phyloP scores from a whole-genome alignment of 2,113 vertebrate genomes.

The Xiphophorus maculatus region DNA sequence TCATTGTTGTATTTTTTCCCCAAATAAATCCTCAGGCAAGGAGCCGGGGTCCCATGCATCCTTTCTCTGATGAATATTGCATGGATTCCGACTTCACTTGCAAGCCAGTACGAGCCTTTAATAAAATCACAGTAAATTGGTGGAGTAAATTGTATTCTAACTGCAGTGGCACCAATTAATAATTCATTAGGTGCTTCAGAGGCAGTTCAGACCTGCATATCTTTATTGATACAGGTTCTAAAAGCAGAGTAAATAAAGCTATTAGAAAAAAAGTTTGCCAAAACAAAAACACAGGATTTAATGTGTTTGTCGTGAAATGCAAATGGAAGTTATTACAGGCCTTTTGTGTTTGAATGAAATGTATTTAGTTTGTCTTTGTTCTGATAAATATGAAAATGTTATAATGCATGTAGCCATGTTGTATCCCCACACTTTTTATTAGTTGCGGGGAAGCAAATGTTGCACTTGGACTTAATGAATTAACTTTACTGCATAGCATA shows the following conservation, averaged over 20 bases:
- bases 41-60: conserved; percentile 55
- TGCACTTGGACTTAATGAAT: not conserved
- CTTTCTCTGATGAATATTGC: conserved; percentile 75
- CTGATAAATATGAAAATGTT: not conserved
- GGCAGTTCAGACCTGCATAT: conserved; percentile 62
- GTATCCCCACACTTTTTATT: conserved; percentile 6
- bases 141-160: conserved; percentile 75
- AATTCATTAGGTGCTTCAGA: conserved; percentile 77
- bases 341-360: conserved; percentile 32
- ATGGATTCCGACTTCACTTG: conserved; percentile 67
- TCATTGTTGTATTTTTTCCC: conserved; percentile 56
- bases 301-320: conserved; percentile 69
- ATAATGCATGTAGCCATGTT: conserved; percentile 38
- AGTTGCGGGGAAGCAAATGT: conserved; percentile 7
- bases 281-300: conserved; percentile 61
- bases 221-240: conserved; percentile 63
- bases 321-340: conserved; percentile 59
- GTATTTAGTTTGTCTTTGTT: conserved; percentile 38
- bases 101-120: conserved; percentile 56
- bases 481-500: not conserved
- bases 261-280: conserved; percentile 57
- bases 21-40: conserved; percentile 67
- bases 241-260: conserved; percentile 64
- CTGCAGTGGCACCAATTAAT: conserved; percentile 74
- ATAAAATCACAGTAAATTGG: conserved; percentile 73